Conservation (phyloP, 2,888 invertebrate genomes). For the Folsomia candida region DNA sequence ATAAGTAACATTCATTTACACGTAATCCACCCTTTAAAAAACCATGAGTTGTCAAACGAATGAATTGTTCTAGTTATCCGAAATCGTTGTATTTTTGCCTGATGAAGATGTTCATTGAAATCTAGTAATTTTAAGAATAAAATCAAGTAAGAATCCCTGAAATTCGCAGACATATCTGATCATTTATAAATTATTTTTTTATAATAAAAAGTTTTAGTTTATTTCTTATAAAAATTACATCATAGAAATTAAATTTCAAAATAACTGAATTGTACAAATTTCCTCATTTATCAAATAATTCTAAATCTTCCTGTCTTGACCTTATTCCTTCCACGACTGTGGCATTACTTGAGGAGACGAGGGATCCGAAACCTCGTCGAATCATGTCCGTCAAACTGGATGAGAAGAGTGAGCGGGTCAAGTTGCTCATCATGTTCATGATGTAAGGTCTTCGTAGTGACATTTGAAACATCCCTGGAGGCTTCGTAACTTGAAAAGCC, state of each 20-base stretch:
- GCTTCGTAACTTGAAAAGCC: conserved; percentile 33
- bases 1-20: too few relatives aligned
- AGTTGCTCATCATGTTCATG: conserved; percentile 28
- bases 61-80: too few relatives aligned
- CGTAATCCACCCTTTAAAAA: too few relatives aligned
- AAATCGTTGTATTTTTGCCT: too few relatives aligned
- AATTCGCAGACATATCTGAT: too few relatives aligned
- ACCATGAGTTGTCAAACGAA: too few relatives aligned
- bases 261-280: background rate
- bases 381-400: conserved; percentile 27
- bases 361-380: conserved; percentile 12
- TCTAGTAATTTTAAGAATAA: too few relatives aligned
- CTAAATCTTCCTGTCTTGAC: conserved; percentile 18
- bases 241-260: background rate
- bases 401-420: conserved; percentile 30
- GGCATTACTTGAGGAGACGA: background rate
- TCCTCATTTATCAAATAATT: background rate
- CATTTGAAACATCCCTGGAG: conserved; percentile 32
- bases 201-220: background rate
- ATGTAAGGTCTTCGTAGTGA: conserved; percentile 29
- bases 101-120: too few relatives aligned
- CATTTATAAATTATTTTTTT: background rate
- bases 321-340: background rate
- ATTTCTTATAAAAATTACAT: too few relatives aligned
- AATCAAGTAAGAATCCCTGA: too few relatives aligned